Evolutionary conservation across 1,140 invertebrate genomes (phyloP), one percentile per base, ranked within the genome.

Genomic region (Leptopilina boulardi): DNA sequence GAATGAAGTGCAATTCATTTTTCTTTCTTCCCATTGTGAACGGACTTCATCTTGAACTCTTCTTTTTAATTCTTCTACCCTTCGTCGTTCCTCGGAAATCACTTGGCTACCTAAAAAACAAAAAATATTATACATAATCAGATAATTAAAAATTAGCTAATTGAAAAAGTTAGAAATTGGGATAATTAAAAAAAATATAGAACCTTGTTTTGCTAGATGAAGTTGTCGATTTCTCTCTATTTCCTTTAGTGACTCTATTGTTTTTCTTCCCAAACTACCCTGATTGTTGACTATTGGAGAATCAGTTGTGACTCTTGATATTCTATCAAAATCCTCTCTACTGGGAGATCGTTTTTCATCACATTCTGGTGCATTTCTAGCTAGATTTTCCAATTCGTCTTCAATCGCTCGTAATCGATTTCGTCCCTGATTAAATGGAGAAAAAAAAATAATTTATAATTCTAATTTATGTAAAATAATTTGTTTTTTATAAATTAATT

Each of bases 171-270:
- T 75, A 15, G 1, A 34, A 44, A 38, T n/a, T n/a, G n/a, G n/a
- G 26, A 30, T 3, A 9, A 71, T 38, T 13, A 13, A 26, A 75
- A 21, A 56, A 19, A 21, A 72, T 26, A 72, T 30, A 51, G 23
- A 23, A 97, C 97, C 97, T 95, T 98, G 96, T 89, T 97, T 96
- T 76, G 96, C 96, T 83, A 98, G 92, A 92, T 97, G 94, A 78
- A 96, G 92, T 84, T 97, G 94, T 59, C 97, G 92, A 89, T 97
- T 97, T 87, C 95, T 93, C 89, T 98, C 97, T 76, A 98, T 97
- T 91, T 98, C 96, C 89, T 95, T 95, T 38, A 98, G 91, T 80
- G 96, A 97, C 80, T 96, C 96, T 71, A 97, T 94, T n/a, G 97
- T 97, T 85, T 96, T 95, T 79, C 94, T 94, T 19, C 96, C 96